phyloP scores from a whole-genome alignment of 2,797 vertebrate genomes.

The Botia kubotai region DNA sequence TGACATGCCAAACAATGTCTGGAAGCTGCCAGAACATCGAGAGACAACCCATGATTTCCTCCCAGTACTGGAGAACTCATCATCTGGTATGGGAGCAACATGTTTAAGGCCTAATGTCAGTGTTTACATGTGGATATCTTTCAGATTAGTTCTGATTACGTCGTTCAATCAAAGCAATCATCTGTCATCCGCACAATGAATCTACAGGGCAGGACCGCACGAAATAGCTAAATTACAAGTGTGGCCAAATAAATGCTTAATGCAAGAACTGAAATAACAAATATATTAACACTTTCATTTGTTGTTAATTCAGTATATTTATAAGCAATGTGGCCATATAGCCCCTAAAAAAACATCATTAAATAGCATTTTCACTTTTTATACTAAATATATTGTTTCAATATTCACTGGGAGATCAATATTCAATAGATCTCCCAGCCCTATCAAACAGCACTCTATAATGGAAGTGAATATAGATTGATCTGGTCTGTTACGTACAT shows the following conservation, averaged over 20 bases:
- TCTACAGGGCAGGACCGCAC: background rate
- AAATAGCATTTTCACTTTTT: too few species aligned
- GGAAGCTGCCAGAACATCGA: background rate
- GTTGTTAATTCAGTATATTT: too few species aligned
- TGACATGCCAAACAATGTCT: background rate
- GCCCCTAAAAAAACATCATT: too few species aligned
- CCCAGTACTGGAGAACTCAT: background rate
- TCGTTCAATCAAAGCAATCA: background rate
- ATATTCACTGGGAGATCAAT: too few species aligned
- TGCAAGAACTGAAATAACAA: too few species aligned
- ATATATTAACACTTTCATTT: too few species aligned
- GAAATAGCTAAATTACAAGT: too few species aligned
- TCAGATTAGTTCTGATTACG: background rate
- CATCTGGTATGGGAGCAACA: background rate
- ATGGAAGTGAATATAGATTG: background rate
- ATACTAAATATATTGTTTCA: too few species aligned
- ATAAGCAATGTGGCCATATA: too few species aligned
- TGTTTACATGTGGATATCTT: slow-evolving; percentile 6
- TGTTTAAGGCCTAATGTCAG: slow-evolving; percentile 13
- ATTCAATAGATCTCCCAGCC: too few species aligned
- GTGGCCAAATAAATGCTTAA: too few species aligned
- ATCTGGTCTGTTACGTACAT: slow-evolving; percentile 78
- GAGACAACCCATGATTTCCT: background rate
- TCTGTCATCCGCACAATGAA: background rate
- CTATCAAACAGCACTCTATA: background rate